These are phyloP conservation scores for Trematocara marginatum DNA, from an alignment of 2,113 vertebrate species.

Conservation along the genomic window DNA sequence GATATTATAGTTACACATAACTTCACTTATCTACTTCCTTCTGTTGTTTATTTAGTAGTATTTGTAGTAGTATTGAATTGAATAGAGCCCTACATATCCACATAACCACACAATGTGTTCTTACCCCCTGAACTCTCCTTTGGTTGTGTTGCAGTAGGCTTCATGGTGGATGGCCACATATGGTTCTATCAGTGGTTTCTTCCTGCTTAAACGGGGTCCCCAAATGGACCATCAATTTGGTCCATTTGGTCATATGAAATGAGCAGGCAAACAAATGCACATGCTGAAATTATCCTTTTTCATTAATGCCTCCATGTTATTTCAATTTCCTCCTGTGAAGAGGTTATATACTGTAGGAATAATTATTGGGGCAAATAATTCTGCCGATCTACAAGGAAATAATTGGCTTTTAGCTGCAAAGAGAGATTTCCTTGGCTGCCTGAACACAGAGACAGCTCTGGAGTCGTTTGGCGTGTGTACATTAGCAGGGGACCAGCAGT, in stretches of 20 bases:
- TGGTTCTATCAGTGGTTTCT: neutral
- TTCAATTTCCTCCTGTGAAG: constrained; percentile 48
- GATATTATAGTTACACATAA: neutral
- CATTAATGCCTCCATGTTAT: constrained; percentile 19
- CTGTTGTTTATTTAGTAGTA: neutral
- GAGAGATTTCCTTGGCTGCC: constrained; percentile 62
- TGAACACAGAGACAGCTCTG: constrained; percentile 48
- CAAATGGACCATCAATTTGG: neutral
- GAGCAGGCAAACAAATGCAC: neutral
- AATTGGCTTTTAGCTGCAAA: constrained; percentile 61
- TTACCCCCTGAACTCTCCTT: neutral
- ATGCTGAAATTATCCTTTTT: constrained; percentile 19
- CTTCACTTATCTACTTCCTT: neutral
- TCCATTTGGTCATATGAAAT: neutral
- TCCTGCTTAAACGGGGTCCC: neutral
- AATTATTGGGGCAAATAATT: constrained; percentile 63
- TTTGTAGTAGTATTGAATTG: neutral
- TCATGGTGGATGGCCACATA: neutral
- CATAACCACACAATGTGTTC: neutral
- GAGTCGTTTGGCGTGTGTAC: constrained; percentile 62
- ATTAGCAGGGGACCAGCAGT: constrained; percentile 61
- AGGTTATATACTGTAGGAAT: constrained; percentile 37
- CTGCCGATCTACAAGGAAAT: constrained; percentile 54
- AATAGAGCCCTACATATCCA: neutral
- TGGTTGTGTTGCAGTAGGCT: neutral